These are phyloP conservation scores for Pyralis farinalis DNA, from an alignment of 2,888 invertebrate genomes.

Conservation along the genomic window DNA sequence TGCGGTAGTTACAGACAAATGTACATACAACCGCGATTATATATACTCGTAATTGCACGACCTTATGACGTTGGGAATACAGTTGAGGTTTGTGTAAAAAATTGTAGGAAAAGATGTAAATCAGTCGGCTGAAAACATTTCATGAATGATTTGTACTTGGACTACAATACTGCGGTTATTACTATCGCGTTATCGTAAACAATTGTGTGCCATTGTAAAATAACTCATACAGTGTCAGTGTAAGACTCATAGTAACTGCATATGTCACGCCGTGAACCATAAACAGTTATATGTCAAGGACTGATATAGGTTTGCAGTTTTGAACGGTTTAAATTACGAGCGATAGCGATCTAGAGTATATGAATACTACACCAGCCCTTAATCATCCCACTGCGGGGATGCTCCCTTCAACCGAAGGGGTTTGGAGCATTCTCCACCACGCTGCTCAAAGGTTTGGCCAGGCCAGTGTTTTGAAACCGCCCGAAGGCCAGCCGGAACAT, in stretches of 20 bases:
- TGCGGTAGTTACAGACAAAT: constrained; percentile 16
- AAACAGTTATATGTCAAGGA: constrained; percentile 50
- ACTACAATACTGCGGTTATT: constrained; percentile 39
- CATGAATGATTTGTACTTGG: constrained; percentile 63
- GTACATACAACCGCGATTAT: constrained; percentile 7
- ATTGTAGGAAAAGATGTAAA: constrained; percentile 35
- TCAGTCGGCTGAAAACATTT: constrained; percentile 47
- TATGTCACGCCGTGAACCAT: constrained; percentile 18
- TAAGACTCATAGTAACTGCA: constrained; percentile 23
- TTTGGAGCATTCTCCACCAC: no score
- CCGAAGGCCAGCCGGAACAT: no score
- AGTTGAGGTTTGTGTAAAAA: constrained; percentile 30
- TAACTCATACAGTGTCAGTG: constrained; percentile 13
- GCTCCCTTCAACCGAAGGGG: no score
- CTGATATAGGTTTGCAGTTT: constrained; percentile 31
- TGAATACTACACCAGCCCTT: no score
- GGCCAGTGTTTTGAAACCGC: no score
- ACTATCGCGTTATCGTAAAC: constrained; percentile 12
- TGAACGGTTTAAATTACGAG: constrained; percentile 15
- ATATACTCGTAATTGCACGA: background rate
- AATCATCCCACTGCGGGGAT: no score
- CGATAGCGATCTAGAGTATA: constrained; percentile 1
- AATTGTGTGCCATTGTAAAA: constrained; percentile 21
- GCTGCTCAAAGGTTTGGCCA: no score
- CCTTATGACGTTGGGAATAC: constrained; percentile 19